phyloP scores from a whole-genome alignment of 2,888 invertebrate genomes.

The Nemotelus nigrinus region DNA sequence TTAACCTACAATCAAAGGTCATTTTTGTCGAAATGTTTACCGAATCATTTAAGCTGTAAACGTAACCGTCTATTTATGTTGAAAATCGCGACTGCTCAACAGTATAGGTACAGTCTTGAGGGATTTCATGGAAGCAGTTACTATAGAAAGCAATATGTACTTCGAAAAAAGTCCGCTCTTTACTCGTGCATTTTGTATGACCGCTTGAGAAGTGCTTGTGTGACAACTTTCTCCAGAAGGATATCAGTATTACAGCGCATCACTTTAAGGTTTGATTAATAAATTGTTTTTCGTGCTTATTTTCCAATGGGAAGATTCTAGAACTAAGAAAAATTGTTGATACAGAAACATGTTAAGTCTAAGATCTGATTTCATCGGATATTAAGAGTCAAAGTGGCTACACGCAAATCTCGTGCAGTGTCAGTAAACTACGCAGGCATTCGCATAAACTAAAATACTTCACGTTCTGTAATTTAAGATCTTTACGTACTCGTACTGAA shows the following conservation, averaged over 20 bases:
- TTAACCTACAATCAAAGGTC: conserved; percentile 43
- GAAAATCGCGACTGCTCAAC: conserved; percentile 2
- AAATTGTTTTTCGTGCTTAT: no score
- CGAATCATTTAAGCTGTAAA: conserved; percentile 27
- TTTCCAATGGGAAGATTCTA: no score
- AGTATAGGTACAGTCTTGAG: not conserved
- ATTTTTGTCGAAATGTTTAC: conserved; percentile 37
- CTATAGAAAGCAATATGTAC: no score
- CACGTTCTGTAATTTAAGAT: conserved; percentile 32
- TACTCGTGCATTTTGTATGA: no score
- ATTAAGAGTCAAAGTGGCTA: not conserved
- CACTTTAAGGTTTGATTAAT: no score
- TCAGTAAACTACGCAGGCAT: not conserved
- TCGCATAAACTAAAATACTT: not conserved
- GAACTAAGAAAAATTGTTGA: no score
- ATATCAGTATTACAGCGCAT: no score
- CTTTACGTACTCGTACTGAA: conserved; percentile 12
- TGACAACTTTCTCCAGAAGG: no score
- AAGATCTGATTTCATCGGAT: no score
- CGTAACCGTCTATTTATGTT: conserved; percentile 13
- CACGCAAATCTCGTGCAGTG: not conserved
- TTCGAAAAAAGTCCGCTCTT: no score
- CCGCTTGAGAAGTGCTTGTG: no score
- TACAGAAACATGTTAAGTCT: no score
- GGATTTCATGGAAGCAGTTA: not conserved